These are phyloP conservation scores for Araneus ventricosus DNA, from an alignment of 1,140 invertebrate genomes.

Conservation along the genomic window DNA sequence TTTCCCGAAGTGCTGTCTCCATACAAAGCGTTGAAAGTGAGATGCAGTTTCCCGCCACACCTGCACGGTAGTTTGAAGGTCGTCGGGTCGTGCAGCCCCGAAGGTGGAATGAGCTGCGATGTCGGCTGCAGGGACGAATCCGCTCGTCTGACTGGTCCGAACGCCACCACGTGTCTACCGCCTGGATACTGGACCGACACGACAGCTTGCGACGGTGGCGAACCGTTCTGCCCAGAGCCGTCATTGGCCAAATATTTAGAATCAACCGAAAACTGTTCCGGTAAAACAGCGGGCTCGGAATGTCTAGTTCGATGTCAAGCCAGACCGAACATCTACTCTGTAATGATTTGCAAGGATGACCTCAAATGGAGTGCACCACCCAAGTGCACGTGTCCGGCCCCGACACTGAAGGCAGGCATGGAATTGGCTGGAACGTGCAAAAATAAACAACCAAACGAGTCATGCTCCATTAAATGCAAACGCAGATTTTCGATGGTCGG, in stretches of 20 bases:
- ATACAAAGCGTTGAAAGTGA: neutral
- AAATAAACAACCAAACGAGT: neutral
- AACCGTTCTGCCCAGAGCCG: neutral
- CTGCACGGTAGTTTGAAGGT: neutral
- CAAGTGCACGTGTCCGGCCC: neutral
- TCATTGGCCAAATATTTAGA: neutral
- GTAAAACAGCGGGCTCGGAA: neutral
- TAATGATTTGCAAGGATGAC: neutral
- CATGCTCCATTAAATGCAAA: neutral
- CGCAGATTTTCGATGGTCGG: neutral
- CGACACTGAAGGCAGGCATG: neutral
- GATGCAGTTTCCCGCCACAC: neutral
- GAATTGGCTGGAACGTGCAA: neutral
- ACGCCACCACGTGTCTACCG: slow-evolving; percentile 27
- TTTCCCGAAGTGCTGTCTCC: neutral
- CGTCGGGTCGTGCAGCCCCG: neutral
- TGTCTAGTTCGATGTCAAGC: neutral
- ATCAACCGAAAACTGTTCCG: neutral
- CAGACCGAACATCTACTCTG: neutral
- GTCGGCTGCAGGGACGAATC: neutral
- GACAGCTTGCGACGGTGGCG: neutral
- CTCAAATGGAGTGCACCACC: neutral
- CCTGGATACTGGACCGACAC: slow-evolving; percentile 7
- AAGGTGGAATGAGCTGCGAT: slow-evolving; percentile 7
- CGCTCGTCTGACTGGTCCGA: neutral